Conservation (phyloP, 2,888 invertebrate species). For the Drosophila aldrichi region DNA sequence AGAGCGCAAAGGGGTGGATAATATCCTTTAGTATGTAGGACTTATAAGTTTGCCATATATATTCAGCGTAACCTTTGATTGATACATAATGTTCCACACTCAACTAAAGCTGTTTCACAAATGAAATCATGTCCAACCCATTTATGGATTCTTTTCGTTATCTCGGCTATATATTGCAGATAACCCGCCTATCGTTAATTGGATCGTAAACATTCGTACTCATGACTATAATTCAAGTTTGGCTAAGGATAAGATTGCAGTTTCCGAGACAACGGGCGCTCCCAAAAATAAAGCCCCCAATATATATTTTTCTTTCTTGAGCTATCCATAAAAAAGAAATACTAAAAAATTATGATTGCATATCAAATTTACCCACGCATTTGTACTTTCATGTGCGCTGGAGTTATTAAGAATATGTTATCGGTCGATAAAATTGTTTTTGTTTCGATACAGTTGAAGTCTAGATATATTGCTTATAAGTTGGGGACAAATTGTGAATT, state of each 20-base stretch:
- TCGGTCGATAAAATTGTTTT: neutral
- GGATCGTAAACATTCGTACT: conserved; percentile 41
- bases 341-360: neutral
- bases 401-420: neutral
- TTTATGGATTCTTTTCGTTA: conserved; percentile 43
- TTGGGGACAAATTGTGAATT: no score
- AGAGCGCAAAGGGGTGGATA: conserved; percentile 23
- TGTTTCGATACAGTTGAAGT: neutral
- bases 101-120: conserved; percentile 45
- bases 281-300: neutral
- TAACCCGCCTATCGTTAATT: conserved; percentile 64
- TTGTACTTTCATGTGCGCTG: neutral
- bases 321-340: neutral
- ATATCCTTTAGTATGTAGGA: conserved; percentile 1
- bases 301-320: neutral
- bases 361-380: neutral
- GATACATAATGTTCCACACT: conserved; percentile 42
- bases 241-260: conserved; percentile 71
- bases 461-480: neutral
- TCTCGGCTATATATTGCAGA: conserved; percentile 52
- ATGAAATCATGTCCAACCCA: conserved; percentile 39
- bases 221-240: conserved; percentile 47
- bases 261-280: conserved; percentile 10
- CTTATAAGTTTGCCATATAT: neutral
- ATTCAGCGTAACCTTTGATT: conserved; percentile 54